These are phyloP conservation scores for Gobio occitaniae DNA, from an alignment of 2,797 vertebrate genomes.

Conservation along the genomic window DNA sequence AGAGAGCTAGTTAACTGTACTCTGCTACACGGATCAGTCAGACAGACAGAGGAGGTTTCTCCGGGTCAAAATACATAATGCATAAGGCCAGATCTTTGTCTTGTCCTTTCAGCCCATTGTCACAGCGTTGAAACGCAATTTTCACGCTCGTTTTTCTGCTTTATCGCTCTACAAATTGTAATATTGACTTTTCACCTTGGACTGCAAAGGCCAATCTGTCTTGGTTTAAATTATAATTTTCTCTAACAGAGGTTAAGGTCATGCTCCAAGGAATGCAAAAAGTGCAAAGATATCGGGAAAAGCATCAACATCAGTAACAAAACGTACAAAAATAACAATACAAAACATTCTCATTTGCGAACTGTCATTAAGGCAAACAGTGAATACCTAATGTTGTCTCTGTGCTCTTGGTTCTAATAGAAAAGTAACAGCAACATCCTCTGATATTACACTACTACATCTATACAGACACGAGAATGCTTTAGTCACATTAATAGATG, in stretches of 20 bases:
- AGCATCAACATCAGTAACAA: conserved; percentile 48
- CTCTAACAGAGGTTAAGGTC: conserved; percentile 73
- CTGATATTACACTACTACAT: conserved; percentile 56
- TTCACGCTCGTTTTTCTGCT: conserved; percentile 95
- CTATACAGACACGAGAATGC: conserved; percentile 46
- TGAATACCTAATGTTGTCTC: conserved; percentile 61
- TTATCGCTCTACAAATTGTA: conserved; percentile 94
- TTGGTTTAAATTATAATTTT: conserved; percentile 73
- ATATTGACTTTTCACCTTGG: conserved; percentile 97
- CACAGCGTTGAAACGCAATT: conserved; percentile 91
- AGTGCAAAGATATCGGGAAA: conserved; percentile 73
- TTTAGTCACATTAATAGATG: conserved; percentile 69
- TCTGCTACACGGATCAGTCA: conserved; percentile 66
- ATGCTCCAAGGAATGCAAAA: conserved; percentile 67
- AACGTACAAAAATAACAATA: conserved; percentile 48
- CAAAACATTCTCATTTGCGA: conserved; percentile 52
- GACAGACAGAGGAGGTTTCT: conserved; percentile 68
- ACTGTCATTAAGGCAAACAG: conserved; percentile 73
- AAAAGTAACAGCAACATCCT: conserved; percentile 52
- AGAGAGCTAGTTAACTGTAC: conserved; percentile 63
- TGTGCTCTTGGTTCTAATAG: conserved; percentile 48
- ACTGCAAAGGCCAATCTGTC: conserved; percentile 83
- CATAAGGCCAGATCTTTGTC: conserved; percentile 82
- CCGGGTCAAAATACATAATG: conserved; percentile 88
- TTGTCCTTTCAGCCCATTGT: conserved; percentile 90